Conservation (phyloP, 2,797 vertebrate genomes). For the Typhlichthys eigenmanni region DNA sequence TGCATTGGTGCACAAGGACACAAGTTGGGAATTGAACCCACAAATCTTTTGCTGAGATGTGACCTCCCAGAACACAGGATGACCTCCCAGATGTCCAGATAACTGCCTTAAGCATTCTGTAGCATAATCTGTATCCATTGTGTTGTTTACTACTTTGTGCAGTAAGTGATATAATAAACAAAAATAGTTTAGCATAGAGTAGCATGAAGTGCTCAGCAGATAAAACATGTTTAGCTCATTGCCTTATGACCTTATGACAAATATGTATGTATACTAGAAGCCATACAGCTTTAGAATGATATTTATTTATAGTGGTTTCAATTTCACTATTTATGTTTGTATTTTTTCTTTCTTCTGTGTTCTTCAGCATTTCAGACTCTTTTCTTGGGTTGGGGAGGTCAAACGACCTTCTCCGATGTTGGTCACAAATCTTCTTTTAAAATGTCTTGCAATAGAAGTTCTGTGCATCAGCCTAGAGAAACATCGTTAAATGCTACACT, state of each 20-base stretch:
- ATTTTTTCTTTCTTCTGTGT: too few species aligned
- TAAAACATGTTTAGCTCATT: constrained; percentile 5
- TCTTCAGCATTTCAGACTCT: constrained; percentile 2
- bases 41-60: too few species aligned
- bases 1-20: too few species aligned
- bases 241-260: neutral
- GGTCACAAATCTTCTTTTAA: constrained; percentile 40
- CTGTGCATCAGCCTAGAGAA: constrained; percentile 16
- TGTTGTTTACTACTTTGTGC: too few species aligned
- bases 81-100: too few species aligned
- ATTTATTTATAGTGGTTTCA: constrained; percentile 16
- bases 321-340: constrained; percentile 14
- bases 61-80: too few species aligned
- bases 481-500: constrained; percentile 13
- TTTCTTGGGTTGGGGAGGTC: constrained; percentile 3
- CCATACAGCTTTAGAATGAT: constrained; percentile 1
- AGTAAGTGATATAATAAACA: too few species aligned
- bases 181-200: constrained; percentile 1
- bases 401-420: neutral
- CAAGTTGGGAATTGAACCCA: too few species aligned
- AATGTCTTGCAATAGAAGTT: constrained; percentile 28
- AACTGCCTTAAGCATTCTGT: neutral
- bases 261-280: neutral
- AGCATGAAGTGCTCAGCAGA: neutral
- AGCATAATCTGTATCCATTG: neutral